Evolutionary conservation across 2,113 vertebrate species (phyloP), one percentile per base, ranked within the genome.

Genomic region (Stegastes partitus): DNA sequence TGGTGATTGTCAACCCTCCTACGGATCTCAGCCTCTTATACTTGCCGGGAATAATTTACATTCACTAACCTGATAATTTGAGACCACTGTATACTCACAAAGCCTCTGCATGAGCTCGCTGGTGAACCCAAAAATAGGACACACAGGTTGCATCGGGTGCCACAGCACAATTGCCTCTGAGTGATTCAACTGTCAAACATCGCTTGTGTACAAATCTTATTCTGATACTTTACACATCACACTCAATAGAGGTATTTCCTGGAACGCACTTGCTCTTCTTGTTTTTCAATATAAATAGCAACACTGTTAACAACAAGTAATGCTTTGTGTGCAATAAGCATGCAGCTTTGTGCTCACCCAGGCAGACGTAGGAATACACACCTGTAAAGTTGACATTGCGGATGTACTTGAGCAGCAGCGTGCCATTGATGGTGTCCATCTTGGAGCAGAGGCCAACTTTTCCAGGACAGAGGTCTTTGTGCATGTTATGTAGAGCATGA

Each of bases 321-420:
- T 51, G 23, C 50, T 55, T 21, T 44, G n/a, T 15, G 4, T 19
- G 42, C 45, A 42, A 2, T n/a, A 34, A 11, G 21, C n/a, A 31
- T 63, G n/a, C 26, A 37, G 15, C 7, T 34, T 37, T 42, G 19
- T n/a, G 10, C 14, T 34, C 4, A 18, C 1, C n/a, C 3, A 7
- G 16, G 51, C n/a, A 31, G 47, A 44, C 53, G 15, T 14, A 37
- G 53, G n/a, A 76, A 80, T 4, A 88, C 95, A 71, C 8, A 98
- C 97, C 97, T 96, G 96, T 96, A 93, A 99, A 98, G 94, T 97
- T 98, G 94, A 98, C 97, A 0, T 70, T 95, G 51, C 97, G 96
- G 89, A 99, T 98, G 91, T 97, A 98, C 87, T 97, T 97, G 61
- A 99, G 96, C 89, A 99, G 95, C 91, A 96, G 91, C 28, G 94